Base-by-base conservation (phyloP, 2,113 vertebrate genomes). In the Glaucomys volans region DNA sequence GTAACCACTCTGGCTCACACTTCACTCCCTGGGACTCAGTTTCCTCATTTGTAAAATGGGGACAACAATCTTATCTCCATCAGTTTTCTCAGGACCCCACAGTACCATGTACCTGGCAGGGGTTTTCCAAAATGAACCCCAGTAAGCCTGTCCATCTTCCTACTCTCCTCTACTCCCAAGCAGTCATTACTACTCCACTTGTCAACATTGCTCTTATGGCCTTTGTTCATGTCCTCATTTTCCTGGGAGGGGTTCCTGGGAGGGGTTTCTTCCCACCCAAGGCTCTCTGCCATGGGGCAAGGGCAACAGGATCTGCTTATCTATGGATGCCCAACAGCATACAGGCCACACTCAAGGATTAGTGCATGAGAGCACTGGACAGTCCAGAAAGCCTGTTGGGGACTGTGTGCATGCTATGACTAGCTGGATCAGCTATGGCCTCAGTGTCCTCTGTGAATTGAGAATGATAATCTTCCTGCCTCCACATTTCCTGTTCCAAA, bases 41-140 rank as follows among this genome's bases (percentile, higher is more conserved):
- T 82, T 71, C 62, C 74, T 83, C 42, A 24, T 75, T 71, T 74
- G 57, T 91, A 81, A 86, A 96, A 95, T 64, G 40, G n/a, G 50
- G 72, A 77, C 12, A 75, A 57, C 14, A 90, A 35, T 16, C 26
- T 5, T 40, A 47, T n/a, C 88, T n/a, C 88, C 44, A 28, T 71
- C 47, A 37, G 77, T 72, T 92, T 52, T 17, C n/a, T 26, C 10
- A 89, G 69, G 30, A 88, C 14, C 32, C 44, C 1, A 66, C 13
- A 40, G 28, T 4, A 40, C 30, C 54, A 69, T 37, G 28, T 6
- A 62, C 62, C 40, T 4, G 42, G n/a, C 20, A n/a, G 18, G 2
- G 40, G 22, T 57, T 69, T 66, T 59, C 44, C n/a, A 2, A 85
- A 86, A 93, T 75, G 75, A 67, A 30, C 44, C 62, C 77, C 6